Evolutionary conservation across 2,113 vertebrate genomes (phyloP), one percentile per base, ranked within the genome.

Genomic region (Bufo gargarizans): DNA sequence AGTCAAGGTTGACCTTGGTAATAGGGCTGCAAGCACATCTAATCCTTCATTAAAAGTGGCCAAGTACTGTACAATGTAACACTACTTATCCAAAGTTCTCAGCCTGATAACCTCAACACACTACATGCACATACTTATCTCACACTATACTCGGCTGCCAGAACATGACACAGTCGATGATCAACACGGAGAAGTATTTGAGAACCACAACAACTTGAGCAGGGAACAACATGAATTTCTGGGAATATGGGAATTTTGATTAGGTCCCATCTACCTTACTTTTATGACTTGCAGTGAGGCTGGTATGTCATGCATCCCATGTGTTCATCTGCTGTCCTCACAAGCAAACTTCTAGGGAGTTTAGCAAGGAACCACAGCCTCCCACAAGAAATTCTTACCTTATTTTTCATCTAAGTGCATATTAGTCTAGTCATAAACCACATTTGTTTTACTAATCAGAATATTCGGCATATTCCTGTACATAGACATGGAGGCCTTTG

Each of bases 351-450:
- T 20, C 78, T 88, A 43, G 50, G 78, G 33, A 59, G 12, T 76
- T 83, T 14, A 65, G 19, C n/a, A 74, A 65, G 71, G 59, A 88
- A 88, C 80, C 58, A 88, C 87, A 84, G 77, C 69, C 58, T 84
- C 80, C 71, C 80, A 83, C 72, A 88, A 81, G 80, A 88, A 88
- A 77, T 82, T 88, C 71, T 61, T 76, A 82, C 33, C 12, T 33
- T 55, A 7, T 45, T 58, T 88, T 83, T 81, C 79, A 49, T 88
- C 86, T 17, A 71, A 67, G 12, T 65, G 7, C 20, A 77, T 49
- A 43, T 13, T 83, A 65, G 45, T 77, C 67, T 84, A 88, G 87
- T 88, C 69, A 83, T 45, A 67, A 71, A 58, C 22, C 16, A 56
- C 13, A 87, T 71, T 69, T 79, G 22, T 55, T 82, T 72, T 33